Conservation (phyloP, 1,140 invertebrate genomes). For the Drosophila nannoptera region DNA sequence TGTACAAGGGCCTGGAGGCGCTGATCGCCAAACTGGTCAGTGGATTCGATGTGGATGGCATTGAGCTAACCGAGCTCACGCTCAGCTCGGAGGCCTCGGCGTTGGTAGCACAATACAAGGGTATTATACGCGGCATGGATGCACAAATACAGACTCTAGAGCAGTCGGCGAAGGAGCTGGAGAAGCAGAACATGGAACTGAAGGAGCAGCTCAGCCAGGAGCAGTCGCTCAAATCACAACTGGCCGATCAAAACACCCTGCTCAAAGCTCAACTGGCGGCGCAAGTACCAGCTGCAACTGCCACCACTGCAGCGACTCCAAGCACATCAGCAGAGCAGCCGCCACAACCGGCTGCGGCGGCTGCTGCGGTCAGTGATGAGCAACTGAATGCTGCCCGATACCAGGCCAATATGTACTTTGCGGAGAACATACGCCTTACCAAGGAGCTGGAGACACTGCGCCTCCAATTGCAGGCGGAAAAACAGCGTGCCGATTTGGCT, state of each 20-base stretch:
- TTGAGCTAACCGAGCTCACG: constrained; percentile 81
- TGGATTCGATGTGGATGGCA: constrained; percentile 72
- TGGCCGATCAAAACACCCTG: constrained; percentile 93
- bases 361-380: constrained; percentile 33
- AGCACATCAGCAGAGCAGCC: constrained; percentile 25
- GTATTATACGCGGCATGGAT: constrained; percentile 93
- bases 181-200: constrained; percentile 81
- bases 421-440: constrained; percentile 74
- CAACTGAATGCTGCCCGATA: constrained; percentile 63
- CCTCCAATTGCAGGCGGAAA: constrained; percentile 55
- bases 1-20: constrained; percentile 89
- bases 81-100: constrained; percentile 81
- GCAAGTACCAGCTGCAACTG: neutral
- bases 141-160: constrained; percentile 84
- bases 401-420: constrained; percentile 73
- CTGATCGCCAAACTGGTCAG: constrained; percentile 70
- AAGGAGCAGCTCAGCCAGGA: constrained; percentile 85
- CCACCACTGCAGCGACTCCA: neutral
- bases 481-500: constrained; percentile 45
- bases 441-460: constrained; percentile 77
- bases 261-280: constrained; percentile 85
- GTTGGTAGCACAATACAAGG: constrained; percentile 90
- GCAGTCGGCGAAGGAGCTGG: constrained; percentile 80
- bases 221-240: constrained; percentile 85
- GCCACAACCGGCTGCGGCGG: constrained; percentile 1